Evolutionary conservation across 2,888 invertebrate genomes (phyloP), one percentile per base, ranked within the genome.

Genomic region (Agrochola litura): DNA sequence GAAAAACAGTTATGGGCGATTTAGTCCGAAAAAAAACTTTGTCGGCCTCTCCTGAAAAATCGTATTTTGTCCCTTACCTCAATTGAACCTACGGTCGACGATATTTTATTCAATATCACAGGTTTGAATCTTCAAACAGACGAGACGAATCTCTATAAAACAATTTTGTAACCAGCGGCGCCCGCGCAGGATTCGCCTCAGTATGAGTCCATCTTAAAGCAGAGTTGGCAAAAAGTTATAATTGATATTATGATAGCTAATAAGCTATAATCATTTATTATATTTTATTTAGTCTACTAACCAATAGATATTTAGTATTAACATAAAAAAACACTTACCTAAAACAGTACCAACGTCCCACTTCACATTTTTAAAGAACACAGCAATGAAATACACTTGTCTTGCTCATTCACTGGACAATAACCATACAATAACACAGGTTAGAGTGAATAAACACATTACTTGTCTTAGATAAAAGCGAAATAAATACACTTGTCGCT

Each of bases 121-220:
- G 16, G 30, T 46, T 22, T 30, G 22, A 60, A 65, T 49, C n/a
- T 49, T 49, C 49, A 37, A 46, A 70, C 49, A 71, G 25, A 43
- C 37, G 37, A 65, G n/a, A 41, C n/a, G n/a, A 65, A 52, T n/a
- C n/a, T n/a, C 5, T n/a, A 16, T 16, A 37, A 16, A n/a, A 22
- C 4, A 25, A n/a, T 25, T 49, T 65, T 64, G 30, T 12, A 25
- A 22, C 25, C 12, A 49, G 30, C 2, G 25, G 46, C 43, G 43
- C 25, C 25, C 12, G 25, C 19, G 49, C 49, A 49, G 22, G 19
- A 16, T 74, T 58, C 14, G 22, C 49, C 14, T 30, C 41, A 43
- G 14, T 22, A 79, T 52, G 54, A 77, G 79, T 72, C 77, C 41
- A 52, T 78, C 54, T 78, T 78, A 49, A 71, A 78, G 63, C 79